Evolutionary conservation across 1,140 invertebrate species (phyloP).

Genomic region (Nymphalis io): DNA sequence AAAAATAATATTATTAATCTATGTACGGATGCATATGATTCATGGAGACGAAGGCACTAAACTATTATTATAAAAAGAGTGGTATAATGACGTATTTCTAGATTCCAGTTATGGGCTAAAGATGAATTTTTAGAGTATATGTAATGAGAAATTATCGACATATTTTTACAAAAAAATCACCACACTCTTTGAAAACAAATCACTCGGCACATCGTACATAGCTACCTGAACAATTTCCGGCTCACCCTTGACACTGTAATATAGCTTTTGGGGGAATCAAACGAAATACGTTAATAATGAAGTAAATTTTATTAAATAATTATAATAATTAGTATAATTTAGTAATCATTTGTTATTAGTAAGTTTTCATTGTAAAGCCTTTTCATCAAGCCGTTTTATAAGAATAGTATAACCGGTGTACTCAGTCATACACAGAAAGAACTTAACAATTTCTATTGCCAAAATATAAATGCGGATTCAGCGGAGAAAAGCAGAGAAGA

Average conservation of each 20-base stretch:
- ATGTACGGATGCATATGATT: not conserved
- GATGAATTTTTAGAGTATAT: not conserved
- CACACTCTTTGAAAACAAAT: slow-evolving; percentile 31
- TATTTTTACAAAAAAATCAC: not conserved
- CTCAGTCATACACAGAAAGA: too few species aligned
- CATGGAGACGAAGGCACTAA: not conserved
- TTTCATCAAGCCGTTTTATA: too few species aligned
- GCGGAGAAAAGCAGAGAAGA: too few species aligned
- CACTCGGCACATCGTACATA: slow-evolving; percentile 22
- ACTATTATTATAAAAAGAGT: not conserved
- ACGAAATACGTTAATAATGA: slow-evolving; percentile 41
- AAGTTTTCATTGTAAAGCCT: too few species aligned
- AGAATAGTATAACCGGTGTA: too few species aligned
- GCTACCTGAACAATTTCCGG: slow-evolving; percentile 71
- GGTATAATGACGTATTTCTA: not conserved
- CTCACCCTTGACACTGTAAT: slow-evolving; percentile 67
- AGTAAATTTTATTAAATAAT: not conserved
- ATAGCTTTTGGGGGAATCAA: slow-evolving; percentile 62
- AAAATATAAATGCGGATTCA: too few species aligned
- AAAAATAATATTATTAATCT: not conserved
- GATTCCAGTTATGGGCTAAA: not conserved
- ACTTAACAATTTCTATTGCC: too few species aligned
- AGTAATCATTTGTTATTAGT: too few species aligned
- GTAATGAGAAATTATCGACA: not conserved
- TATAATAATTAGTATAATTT: not conserved